These are phyloP conservation scores for Acinonyx jubatus DNA, from an alignment of 2,113 vertebrate genomes.

Conservation along the genomic window DNA sequence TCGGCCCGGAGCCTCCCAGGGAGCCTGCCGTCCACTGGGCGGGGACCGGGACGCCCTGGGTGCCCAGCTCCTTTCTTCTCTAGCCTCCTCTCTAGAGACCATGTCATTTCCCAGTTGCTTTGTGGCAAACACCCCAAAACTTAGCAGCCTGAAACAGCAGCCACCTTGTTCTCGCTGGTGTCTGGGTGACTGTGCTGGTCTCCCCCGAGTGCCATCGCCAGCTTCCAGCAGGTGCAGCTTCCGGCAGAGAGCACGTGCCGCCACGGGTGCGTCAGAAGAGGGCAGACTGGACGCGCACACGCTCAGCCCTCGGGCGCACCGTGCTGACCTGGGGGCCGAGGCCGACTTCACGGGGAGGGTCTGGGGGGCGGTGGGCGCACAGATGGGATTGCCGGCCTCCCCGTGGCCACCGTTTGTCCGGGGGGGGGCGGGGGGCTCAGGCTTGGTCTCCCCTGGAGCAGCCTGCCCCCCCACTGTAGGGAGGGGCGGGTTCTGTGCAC, in stretches of 20 bases:
- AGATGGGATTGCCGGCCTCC: too few species aligned
- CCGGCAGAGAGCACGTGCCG: not conserved
- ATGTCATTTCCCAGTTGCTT: not conserved
- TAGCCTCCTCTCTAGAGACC: rapidly evolving
- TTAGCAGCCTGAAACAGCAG: too few species aligned
- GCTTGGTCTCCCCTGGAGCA: too few species aligned
- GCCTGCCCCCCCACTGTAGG: not conserved
- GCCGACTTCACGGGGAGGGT: too few species aligned
- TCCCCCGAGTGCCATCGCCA: not conserved
- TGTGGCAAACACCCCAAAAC: not conserved
- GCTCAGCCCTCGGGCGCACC: not conserved
- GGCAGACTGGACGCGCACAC: rapidly evolving
- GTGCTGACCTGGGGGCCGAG: not conserved
- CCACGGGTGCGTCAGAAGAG: too few species aligned
- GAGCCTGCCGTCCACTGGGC: too few species aligned
- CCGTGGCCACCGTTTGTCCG: rapidly evolving
- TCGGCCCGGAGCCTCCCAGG: not conserved
- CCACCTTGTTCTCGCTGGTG: rapidly evolving
- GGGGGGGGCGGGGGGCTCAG: not conserved
- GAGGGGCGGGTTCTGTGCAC: rapidly evolving
- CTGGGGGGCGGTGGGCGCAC: rapidly evolving
- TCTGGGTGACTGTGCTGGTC: not conserved
- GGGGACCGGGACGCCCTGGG: too few species aligned
- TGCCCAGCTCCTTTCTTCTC: not conserved
- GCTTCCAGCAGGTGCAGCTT: too few species aligned